phyloP scores from a whole-genome alignment of 2,888 invertebrate species.

The Ecdyonurus torrentis region DNA sequence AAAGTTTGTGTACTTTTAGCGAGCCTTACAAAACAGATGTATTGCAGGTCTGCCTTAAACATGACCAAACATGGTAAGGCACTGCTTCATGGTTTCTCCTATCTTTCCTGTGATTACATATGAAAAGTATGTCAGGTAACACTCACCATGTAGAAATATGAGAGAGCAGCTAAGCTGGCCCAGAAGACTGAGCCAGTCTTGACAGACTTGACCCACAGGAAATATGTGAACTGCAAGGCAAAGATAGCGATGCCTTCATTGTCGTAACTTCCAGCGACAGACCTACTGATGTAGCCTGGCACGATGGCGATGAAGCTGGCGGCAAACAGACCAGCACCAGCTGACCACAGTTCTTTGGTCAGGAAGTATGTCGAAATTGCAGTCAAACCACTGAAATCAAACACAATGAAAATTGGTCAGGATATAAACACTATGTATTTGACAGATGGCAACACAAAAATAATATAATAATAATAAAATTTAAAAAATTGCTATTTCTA shows the following conservation, averaged over 20 bases:
- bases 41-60: too few relatives aligned
- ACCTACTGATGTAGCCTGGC: constrained; percentile 96
- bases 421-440: too few relatives aligned
- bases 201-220: constrained; percentile 89
- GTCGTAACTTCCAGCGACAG: constrained; percentile 96
- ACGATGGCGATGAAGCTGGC: constrained; percentile 98
- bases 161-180: constrained; percentile 83
- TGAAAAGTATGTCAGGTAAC: too few relatives aligned
- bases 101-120: too few relatives aligned
- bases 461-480: too few relatives aligned
- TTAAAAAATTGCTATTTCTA: too few relatives aligned
- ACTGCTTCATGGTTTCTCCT: too few relatives aligned
- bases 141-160: constrained; percentile 97
- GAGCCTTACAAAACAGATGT: too few relatives aligned
- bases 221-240: constrained; percentile 96
- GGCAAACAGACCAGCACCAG: constrained; percentile 93
- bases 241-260: constrained; percentile 99
- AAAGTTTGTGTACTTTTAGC: too few relatives aligned
- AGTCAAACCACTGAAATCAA: constrained; percentile 94
- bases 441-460: too few relatives aligned
- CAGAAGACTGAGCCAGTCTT: constrained; percentile 97
- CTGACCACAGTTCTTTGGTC: constrained; percentile 94
- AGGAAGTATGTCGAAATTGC: constrained; percentile 94
- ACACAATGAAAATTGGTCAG: too few relatives aligned
- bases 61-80: too few relatives aligned